Conservation (phyloP, 2,113 vertebrate genomes). For the Stomatorhinus ivindoensis region DNA sequence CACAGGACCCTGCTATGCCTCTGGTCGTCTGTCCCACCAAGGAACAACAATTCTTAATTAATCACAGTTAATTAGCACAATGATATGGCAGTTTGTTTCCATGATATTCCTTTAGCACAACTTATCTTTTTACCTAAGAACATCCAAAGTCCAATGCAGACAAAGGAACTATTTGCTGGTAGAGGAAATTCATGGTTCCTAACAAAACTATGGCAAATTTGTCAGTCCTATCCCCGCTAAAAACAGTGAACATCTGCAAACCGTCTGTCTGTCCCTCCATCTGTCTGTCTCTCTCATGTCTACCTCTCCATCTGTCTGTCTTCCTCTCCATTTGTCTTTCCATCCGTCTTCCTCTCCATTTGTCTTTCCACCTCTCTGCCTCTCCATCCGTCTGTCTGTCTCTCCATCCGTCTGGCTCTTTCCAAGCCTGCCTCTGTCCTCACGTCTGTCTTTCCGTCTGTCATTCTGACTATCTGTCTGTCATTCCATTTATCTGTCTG, state of each 20-base stretch:
- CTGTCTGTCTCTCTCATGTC: not conserved
- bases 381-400: no score
- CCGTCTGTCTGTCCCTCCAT: not conserved
- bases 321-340: not conserved
- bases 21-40: constrained; percentile 5
- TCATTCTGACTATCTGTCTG: no score
- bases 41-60: constrained; percentile 6
- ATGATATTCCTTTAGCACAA: not conserved
- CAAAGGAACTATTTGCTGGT: not conserved
- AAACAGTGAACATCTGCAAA: not conserved
- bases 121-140: not conserved
- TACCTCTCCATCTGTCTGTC: not conserved
- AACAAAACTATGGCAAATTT: not conserved
- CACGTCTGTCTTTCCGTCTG: no score
- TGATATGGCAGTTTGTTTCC: not conserved
- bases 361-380: not conserved
- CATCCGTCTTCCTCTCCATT: not conserved
- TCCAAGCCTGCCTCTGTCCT: no score
- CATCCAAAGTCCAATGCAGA: not conserved
- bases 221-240: not conserved
- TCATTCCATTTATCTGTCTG: no score
- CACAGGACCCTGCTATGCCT: constrained; percentile 4
- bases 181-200: not conserved
- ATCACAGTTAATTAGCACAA: not conserved
- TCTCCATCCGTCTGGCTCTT: no score